Evolutionary conservation across 2,888 invertebrate species (phyloP), one percentile per base, ranked within the genome.

Genomic region (Dione juno): DNA sequence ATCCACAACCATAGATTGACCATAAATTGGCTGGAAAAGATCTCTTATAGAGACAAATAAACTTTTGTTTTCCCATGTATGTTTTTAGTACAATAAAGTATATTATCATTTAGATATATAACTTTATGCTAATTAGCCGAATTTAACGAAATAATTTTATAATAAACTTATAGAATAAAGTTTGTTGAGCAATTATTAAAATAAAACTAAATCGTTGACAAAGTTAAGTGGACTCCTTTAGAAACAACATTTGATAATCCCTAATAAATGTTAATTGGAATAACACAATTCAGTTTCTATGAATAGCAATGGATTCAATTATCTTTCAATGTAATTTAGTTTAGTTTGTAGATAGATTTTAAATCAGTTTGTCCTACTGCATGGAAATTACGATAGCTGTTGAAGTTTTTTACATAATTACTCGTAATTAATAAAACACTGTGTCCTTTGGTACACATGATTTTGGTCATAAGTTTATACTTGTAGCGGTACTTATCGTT

Each of bases 241-340:
- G 9, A 64, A 64, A 64, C 3, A 64, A 64, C 35, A 64, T 40
- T 50, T 14, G 3, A 9, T 13, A 64, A 19, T 48, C 19, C 8
- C n/a, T 59, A 43, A 43, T 59, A 50, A 64, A 64, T 64, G 52
- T 41, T 28, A 66, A 54, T 66, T 54, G n/a, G 8, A 43, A 65
- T 69, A 69, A 69, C 11, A 64, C 14, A 41, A 41, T 66, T 58
- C 52, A 69, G 13, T 59, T 69, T 59, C 52, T 59, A 59, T 66
- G 65, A 69, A 69, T 69, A 19, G 45, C 54, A 64, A 65, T 35
- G 28, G 37, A 37, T 66, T 59, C 65, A 19, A 35, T 65, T 50
- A 65, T 58, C 37, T 58, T 66, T 64, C 57, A 37, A 59, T 66
- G 52, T 58, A 69, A 59, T 59, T 69, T 65, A 57, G 58, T 50